A percentile compares a stretch with the other conserved stretches of the same genome.
These are phyloP conservation scores for Oncorhynchus masou DNA, from an alignment of 2,113 vertebrate species.

Conservation along the genomic window DNA sequence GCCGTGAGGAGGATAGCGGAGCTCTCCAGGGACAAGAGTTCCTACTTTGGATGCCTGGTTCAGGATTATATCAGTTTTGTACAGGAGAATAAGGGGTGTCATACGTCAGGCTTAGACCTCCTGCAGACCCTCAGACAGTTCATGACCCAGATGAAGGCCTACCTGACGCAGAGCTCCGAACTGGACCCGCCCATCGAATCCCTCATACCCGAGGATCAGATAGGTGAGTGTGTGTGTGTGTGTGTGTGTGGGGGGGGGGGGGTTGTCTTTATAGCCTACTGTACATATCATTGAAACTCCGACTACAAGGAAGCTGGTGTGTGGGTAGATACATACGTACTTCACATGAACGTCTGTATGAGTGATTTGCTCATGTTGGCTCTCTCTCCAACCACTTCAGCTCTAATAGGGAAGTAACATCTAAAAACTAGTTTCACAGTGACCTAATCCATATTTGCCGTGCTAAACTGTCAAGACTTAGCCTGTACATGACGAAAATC, in stretches of 20 bases:
- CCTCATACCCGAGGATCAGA: conserved; percentile 92
- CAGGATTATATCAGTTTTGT: conserved; percentile 94
- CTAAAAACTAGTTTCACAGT: too few relatives aligned
- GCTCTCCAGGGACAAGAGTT: conserved; percentile 85
- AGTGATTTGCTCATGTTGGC: too few relatives aligned
- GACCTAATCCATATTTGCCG: background rate
- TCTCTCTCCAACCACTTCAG: background rate
- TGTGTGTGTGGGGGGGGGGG: too few relatives aligned
- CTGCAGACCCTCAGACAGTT: conserved; percentile 94
- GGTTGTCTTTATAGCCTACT: too few relatives aligned
- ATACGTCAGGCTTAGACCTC: conserved; percentile 87
- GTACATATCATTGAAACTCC: too few relatives aligned
- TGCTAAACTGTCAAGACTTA: background rate
- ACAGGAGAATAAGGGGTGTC: conserved; percentile 91
- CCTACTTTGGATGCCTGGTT: conserved; percentile 93
- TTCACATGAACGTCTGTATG: too few relatives aligned
- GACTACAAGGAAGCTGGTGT: background rate
- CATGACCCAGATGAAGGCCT: conserved; percentile 97
- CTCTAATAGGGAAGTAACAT: conserved; percentile 6
- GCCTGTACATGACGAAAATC: background rate
- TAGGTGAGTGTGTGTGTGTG: conserved; percentile 79
- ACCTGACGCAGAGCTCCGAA: conserved; percentile 92
- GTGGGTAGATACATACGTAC: background rate
- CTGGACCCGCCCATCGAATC: conserved; percentile 92
- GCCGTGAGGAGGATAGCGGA: conserved; percentile 84